phyloP scores from a whole-genome alignment of 2,888 invertebrate genomes.

The Gari tellinella region DNA sequence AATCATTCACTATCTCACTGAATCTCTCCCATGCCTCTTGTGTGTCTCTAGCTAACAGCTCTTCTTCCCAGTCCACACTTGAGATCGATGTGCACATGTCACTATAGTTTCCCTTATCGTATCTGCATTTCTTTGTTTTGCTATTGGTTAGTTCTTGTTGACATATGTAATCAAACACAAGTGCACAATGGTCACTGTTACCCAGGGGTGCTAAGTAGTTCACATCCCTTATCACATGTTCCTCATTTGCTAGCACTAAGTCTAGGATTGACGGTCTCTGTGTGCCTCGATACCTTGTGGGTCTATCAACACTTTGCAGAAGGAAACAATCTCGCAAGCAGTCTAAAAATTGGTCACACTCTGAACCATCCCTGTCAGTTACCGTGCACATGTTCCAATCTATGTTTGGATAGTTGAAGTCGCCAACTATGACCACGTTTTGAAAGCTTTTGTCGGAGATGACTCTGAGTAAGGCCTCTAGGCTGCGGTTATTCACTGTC shows the following conservation, averaged over 20 bases:
- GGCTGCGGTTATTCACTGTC: constrained; percentile 1
- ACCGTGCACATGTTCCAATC: not conserved
- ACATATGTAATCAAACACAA: constrained; percentile 1
- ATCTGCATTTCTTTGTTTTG: too few species aligned
- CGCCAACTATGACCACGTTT: not conserved
- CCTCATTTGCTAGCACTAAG: constrained; percentile 1
- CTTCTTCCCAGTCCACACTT: too few species aligned
- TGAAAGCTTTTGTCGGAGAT: too few species aligned
- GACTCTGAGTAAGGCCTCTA: not conserved
- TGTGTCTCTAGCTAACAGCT: too few species aligned
- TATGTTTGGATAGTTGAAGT: constrained; percentile 16
- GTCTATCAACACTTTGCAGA: not conserved
- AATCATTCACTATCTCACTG: too few species aligned
- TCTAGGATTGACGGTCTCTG: constrained; percentile 10
- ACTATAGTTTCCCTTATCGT: too few species aligned
- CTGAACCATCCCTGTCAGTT: constrained; percentile 2
- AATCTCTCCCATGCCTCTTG: too few species aligned
- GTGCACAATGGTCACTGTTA: constrained; percentile 1
- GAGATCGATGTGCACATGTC: too few species aligned
- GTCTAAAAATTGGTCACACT: constrained; percentile 2
- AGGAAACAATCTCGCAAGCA: constrained; percentile 1
- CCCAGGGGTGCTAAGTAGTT: constrained; percentile 5
- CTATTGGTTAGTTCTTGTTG: too few species aligned
- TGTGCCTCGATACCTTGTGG: not conserved
- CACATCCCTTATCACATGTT: constrained; percentile 5